These are phyloP conservation scores for Apogon hyalosoma DNA, from an alignment of 2,797 vertebrate species.

Conservation along the genomic window DNA sequence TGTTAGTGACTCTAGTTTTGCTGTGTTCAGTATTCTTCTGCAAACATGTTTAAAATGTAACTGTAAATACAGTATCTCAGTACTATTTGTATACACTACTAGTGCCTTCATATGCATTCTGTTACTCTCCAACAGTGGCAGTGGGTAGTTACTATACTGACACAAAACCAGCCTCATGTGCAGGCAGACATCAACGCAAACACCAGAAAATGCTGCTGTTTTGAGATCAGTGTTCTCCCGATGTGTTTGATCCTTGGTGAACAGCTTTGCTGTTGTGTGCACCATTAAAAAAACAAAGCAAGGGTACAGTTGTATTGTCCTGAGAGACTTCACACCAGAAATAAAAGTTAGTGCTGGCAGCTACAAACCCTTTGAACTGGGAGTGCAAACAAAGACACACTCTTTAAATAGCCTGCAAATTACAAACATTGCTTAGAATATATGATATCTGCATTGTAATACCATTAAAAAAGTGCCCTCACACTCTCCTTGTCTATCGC, in stretches of 20 bases:
- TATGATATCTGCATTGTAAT: background rate
- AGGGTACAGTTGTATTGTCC: conserved; percentile 6
- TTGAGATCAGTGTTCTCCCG: conserved; percentile 7
- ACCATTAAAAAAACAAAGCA: conserved; percentile 18
- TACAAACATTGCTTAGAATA: background rate
- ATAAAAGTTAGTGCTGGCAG: conserved; percentile 11
- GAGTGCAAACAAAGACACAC: conserved; percentile 1
- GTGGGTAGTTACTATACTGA: background rate
- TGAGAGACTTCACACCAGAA: conserved; percentile 31
- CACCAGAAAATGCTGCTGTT: conserved; percentile 4
- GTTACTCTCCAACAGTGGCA: too few species aligned
- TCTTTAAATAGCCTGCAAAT: background rate
- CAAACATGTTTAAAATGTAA: too few species aligned
- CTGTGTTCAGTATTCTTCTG: too few species aligned
- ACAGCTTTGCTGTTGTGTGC: background rate
- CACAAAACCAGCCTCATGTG: conserved; percentile 4
- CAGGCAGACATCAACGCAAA: conserved; percentile 4
- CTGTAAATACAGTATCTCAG: too few species aligned
- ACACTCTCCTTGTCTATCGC: conserved; percentile 9
- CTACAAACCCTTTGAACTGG: conserved; percentile 23
- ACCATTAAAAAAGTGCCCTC: background rate
- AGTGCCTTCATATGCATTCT: too few species aligned
- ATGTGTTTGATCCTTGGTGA: conserved; percentile 15
- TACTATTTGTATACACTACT: too few species aligned
- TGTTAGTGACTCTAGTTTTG: too few species aligned